These are phyloP conservation scores for Coenonympha glycerion DNA, from an alignment of 2,888 invertebrate genomes.

Conservation along the genomic window DNA sequence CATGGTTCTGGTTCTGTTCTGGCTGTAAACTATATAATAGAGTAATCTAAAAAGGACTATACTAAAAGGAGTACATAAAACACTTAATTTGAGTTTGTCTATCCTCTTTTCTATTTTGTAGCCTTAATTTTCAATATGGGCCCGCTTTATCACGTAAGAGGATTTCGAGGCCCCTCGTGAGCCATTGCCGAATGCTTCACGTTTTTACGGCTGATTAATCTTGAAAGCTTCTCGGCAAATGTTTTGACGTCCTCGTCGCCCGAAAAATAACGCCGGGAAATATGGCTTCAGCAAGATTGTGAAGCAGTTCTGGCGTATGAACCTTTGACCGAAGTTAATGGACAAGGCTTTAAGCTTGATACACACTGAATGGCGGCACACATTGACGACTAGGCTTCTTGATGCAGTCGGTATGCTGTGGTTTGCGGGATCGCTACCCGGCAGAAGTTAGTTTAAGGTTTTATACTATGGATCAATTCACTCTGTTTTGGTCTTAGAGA, in stretches of 20 bases:
- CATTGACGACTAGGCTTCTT: too few species aligned
- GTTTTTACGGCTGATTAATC: constrained; percentile 29
- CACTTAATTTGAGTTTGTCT: background rate
- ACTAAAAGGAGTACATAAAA: background rate
- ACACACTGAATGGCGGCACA: too few species aligned
- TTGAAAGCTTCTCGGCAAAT: constrained; percentile 22
- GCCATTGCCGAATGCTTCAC: constrained; percentile 21
- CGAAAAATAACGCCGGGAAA: constrained; percentile 1
- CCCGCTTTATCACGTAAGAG: constrained; percentile 21
- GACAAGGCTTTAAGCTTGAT: background rate
- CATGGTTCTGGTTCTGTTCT: too few species aligned
- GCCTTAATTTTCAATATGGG: constrained; percentile 18
- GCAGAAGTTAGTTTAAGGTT: too few species aligned
- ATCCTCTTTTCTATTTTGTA: constrained; percentile 4
- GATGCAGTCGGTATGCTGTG: too few species aligned
- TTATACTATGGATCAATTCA: too few species aligned
- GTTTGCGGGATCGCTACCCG: too few species aligned
- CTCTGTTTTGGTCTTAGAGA: too few species aligned
- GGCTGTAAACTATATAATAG: too few species aligned
- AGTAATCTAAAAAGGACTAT: background rate
- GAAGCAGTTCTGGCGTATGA: background rate
- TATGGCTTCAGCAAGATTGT: background rate
- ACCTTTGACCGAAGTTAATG: background rate
- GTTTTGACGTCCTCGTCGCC: constrained; percentile 10
- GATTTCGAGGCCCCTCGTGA: constrained; percentile 16